Conservation (phyloP, 2,797 vertebrate genomes). For the Coregonus ussuriensis region DNA sequence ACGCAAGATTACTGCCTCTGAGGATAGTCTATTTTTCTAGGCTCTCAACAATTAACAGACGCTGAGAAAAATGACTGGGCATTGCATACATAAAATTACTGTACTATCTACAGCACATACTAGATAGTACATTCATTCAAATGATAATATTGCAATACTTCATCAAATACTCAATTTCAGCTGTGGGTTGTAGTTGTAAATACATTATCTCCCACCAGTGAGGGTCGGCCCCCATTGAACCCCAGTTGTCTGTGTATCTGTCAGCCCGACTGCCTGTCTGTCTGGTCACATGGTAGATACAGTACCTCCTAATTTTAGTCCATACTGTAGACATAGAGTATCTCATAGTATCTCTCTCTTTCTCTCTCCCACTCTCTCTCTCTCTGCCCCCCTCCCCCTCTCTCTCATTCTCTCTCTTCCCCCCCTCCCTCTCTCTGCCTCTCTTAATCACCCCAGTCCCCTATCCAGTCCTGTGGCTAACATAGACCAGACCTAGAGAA, state of each 20-base stretch:
- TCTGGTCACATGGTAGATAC: not conserved
- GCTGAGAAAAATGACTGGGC: not conserved
- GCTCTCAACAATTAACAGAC: not conserved
- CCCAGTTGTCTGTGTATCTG: not conserved
- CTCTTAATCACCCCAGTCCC: not conserved
- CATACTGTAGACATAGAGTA: not conserved
- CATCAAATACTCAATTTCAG: not conserved
- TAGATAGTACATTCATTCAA: not conserved
- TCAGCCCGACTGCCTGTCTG: constrained; percentile 4
- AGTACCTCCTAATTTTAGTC: constrained; percentile 1
- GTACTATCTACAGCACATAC: not conserved
- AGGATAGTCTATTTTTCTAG: not conserved
- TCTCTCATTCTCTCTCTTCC: not conserved
- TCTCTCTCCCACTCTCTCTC: not conserved
- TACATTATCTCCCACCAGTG: not conserved
- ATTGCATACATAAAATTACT: not conserved
- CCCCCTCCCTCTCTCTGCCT: not conserved
- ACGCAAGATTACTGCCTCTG: not conserved
- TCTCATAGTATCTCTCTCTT: not conserved
- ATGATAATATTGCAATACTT: not conserved
- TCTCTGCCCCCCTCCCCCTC: not conserved
- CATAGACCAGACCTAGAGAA: constrained; percentile 13
- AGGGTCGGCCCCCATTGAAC: not conserved
- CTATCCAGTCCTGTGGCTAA: not conserved
- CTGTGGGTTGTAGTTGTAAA: not conserved